A percentile compares a stretch with the other conserved stretches of the same genome.
Evolutionary conservation across 2,888 invertebrate genomes (phyloP).

Genomic region (Meliscaeva auricollis): DNA sequence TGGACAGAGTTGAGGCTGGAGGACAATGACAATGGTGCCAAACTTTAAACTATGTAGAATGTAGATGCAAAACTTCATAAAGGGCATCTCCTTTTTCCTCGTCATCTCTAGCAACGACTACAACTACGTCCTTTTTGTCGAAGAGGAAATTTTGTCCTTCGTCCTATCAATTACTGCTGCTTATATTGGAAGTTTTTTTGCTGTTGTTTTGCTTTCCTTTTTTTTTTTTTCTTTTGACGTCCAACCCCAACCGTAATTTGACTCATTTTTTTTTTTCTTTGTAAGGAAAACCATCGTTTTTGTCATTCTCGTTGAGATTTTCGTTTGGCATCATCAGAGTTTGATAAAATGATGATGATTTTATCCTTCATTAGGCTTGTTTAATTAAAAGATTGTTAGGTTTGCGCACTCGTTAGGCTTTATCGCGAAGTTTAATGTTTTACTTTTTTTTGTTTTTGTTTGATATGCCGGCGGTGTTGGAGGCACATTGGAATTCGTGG

Average conservation of each 20-base stretch:
- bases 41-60: slow-evolving; percentile 69
- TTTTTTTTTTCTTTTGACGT: slow-evolving; percentile 13
- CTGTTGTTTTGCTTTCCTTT: neutral
- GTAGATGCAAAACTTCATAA: slow-evolving; percentile 66
- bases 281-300: slow-evolving; percentile 30
- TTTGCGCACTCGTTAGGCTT: slow-evolving; percentile 58
- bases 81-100: slow-evolving; percentile 17
- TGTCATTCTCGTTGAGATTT: slow-evolving; percentile 36
- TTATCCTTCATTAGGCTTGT: slow-evolving; percentile 71
- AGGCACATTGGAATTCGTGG: neutral
- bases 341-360: slow-evolving; percentile 65
- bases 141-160: slow-evolving; percentile 28
- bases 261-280: slow-evolving; percentile 24
- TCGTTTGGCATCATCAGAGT: slow-evolving; percentile 32
- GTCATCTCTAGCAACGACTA: neutral
- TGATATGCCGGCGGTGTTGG: neutral
- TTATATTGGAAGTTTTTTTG: slow-evolving; percentile 48
- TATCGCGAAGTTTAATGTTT: slow-evolving; percentile 29
- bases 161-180: slow-evolving; percentile 66
- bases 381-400: slow-evolving; percentile 68
- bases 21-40: slow-evolving; percentile 54
- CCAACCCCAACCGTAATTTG: slow-evolving; percentile 25
- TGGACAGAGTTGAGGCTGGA: slow-evolving; percentile 1
- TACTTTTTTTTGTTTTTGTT: slow-evolving; percentile 3
- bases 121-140: neutral